phyloP scores from a whole-genome alignment of 1,140 invertebrate genomes.

The Drosophila suzukii region DNA sequence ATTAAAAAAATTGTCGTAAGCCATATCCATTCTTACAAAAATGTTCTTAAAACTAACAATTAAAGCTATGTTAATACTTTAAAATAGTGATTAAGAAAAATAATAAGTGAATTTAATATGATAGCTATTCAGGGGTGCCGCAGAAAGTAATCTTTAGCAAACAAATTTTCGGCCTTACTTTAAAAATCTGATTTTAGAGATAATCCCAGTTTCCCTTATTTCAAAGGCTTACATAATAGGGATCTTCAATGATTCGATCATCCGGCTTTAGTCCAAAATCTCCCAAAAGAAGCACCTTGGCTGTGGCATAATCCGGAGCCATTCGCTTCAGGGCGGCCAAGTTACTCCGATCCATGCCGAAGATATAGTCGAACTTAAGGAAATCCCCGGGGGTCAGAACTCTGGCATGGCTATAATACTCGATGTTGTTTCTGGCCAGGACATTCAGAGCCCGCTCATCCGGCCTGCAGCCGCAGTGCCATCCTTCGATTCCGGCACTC shows the following conservation, averaged over 20 bases:
- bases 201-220: not conserved
- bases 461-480: constrained; percentile 92
- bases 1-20: too few relatives aligned
- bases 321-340: constrained; percentile 88
- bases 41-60: too few relatives aligned
- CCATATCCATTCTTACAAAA: too few relatives aligned
- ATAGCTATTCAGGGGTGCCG: too few relatives aligned
- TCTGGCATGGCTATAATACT: constrained; percentile 90
- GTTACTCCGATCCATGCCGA: constrained; percentile 95
- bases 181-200: too few relatives aligned
- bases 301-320: constrained; percentile 87
- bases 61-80: too few relatives aligned
- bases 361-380: constrained; percentile 91
- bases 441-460: constrained; percentile 90
- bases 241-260: constrained; percentile 92
- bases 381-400: constrained; percentile 90
- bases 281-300: constrained; percentile 91
- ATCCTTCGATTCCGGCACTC: constrained; percentile 93
- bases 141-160: too few relatives aligned
- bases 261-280: constrained; percentile 89
- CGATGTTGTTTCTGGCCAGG: constrained; percentile 89
- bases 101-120: too few relatives aligned
- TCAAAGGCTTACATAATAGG: constrained; percentile 89
- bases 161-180: too few relatives aligned
- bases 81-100: too few relatives aligned